Evolutionary conservation across 2,113 vertebrate genomes (phyloP).

Genomic region (Amblyopsis rosae): DNA sequence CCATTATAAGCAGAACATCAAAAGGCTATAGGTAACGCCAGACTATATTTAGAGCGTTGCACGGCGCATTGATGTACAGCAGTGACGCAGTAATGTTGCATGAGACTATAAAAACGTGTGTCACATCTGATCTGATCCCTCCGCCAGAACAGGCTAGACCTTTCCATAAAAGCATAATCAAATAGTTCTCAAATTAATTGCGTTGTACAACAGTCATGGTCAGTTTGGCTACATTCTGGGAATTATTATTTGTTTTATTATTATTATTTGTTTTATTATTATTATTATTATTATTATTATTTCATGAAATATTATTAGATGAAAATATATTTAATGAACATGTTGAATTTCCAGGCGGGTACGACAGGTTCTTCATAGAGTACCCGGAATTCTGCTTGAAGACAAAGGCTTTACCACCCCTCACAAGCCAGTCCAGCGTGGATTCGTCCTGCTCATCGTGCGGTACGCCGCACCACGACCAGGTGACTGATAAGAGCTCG

Average conservation of each 20-base stretch:
- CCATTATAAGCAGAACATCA: too few species aligned
- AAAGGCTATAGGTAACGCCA: too few species aligned
- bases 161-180: constrained; percentile 27
- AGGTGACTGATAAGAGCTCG: constrained; percentile 74
- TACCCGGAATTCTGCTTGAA: constrained; percentile 89
- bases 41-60: too few species aligned
- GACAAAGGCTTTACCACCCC: constrained; percentile 75
- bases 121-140: constrained; percentile 23
- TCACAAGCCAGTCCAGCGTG: constrained; percentile 78
- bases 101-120: constrained; percentile 27
- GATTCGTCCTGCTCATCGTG: constrained; percentile 91
- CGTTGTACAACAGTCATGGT: background rate
- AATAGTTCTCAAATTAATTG: constrained; percentile 29
- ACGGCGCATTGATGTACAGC: too few species aligned
- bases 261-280: background rate
- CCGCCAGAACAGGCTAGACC: constrained; percentile 10
- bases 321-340: too few species aligned
- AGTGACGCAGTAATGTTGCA: constrained; percentile 5
- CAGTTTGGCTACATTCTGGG: too few species aligned
- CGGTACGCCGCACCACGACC: constrained; percentile 91
- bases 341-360: constrained; percentile 82
- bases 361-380: constrained; percentile 86
- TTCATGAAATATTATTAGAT: too few species aligned
- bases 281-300: too few species aligned
- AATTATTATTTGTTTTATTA: too few species aligned